phyloP scores from a whole-genome alignment of 2,797 vertebrate species.

The Euphonia xanthogaster region DNA sequence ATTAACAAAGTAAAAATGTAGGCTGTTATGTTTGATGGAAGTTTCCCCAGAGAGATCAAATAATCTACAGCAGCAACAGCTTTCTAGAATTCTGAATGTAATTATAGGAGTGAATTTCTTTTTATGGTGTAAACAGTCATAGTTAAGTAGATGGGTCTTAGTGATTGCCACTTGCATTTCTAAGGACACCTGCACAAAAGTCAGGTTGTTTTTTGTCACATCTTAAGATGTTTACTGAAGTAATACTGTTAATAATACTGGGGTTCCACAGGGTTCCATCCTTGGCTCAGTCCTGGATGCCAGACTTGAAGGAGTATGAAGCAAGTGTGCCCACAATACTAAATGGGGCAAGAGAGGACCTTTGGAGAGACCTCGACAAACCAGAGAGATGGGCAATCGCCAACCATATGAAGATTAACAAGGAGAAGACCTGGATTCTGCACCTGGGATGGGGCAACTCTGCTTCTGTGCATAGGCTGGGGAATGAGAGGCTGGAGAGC shows the following conservation, averaged over 20 bases:
- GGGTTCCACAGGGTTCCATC: background rate
- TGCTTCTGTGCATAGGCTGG: background rate
- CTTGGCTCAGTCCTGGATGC: background rate
- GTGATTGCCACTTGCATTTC: background rate
- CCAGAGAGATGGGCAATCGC: background rate
- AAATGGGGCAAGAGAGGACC: background rate
- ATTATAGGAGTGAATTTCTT: constrained; percentile 34
- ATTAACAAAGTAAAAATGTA: constrained; percentile 63
- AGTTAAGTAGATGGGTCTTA: background rate
- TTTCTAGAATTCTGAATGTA: constrained; percentile 43
- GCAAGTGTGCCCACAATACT: fast-evolving
- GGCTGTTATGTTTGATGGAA: constrained; percentile 41
- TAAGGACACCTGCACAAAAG: background rate
- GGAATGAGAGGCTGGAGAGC: background rate
- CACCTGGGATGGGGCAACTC: background rate
- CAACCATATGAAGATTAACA: background rate
- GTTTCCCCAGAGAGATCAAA: constrained; percentile 53
- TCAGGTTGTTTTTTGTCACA: background rate
- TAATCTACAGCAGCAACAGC: constrained; percentile 34
- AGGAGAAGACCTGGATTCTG: background rate
- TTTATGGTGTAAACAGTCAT: background rate
- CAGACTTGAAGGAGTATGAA: background rate
- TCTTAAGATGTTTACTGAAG: background rate
- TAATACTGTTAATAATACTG: background rate
- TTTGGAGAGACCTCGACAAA: fast-evolving